Conservation (phyloP, 2,797 vertebrate genomes). For the Syngnathus rostellatus region DNA sequence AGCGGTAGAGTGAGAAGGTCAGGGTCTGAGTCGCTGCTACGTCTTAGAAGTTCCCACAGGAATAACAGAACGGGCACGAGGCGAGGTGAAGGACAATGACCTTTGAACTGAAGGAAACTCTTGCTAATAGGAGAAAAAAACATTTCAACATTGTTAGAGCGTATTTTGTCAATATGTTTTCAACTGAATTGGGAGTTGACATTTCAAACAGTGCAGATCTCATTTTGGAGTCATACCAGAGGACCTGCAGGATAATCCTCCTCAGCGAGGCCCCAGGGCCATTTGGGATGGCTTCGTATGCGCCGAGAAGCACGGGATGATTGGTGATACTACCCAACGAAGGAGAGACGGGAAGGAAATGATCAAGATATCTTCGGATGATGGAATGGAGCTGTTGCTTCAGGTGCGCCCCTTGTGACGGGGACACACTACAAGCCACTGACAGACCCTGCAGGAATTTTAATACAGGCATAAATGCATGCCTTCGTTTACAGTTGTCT, state of each 20-base stretch:
- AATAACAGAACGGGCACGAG: constrained; percentile 77
- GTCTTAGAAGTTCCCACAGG: constrained; percentile 75
- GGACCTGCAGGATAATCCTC: constrained; percentile 72
- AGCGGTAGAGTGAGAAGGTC: constrained; percentile 72
- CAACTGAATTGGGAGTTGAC: background rate
- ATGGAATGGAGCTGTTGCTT: constrained; percentile 83
- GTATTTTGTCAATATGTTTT: background rate
- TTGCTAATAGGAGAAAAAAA: constrained; percentile 63
- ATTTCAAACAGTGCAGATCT: background rate
- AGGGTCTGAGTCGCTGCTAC: constrained; percentile 65
- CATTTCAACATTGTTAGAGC: background rate
- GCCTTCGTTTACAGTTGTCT: background rate
- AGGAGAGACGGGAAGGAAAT: constrained; percentile 80
- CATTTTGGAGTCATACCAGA: constrained; percentile 68
- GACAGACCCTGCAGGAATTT: constrained; percentile 78
- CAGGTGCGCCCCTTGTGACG: constrained; percentile 77
- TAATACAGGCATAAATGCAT: background rate
- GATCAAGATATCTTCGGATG: constrained; percentile 79
- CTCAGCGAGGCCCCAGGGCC: constrained; percentile 62
- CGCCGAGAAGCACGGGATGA: constrained; percentile 81
- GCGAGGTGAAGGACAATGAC: constrained; percentile 74
- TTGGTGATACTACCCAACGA: constrained; percentile 57
- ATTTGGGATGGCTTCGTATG: constrained; percentile 65
- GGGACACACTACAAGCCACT: constrained; percentile 75
- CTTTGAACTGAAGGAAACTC: constrained; percentile 84